Base-by-base conservation (phyloP, 2,113 vertebrate genomes). In the Tetrao urogallus region DNA sequence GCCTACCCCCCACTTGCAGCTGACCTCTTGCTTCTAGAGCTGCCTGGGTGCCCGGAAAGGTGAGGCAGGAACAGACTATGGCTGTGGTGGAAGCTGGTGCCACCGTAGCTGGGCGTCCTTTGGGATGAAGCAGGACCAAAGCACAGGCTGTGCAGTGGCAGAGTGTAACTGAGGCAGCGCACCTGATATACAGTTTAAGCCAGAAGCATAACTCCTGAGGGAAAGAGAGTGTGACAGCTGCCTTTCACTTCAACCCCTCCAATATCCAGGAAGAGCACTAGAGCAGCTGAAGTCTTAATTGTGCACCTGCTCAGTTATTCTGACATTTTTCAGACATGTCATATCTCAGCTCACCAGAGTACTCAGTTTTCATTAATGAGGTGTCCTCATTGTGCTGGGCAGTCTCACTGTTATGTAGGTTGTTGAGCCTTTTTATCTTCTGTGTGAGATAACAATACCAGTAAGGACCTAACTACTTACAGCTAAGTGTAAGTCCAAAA, bases 1-100 rank as follows among this genome's bases (percentile, higher is more conserved):
- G 25, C 48, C 40, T 56, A 18, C 54, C 54, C 15, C 50, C 15
- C 50, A 52, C 50, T 52, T 42, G 25, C n/a, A 38, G 52, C 15
- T 0, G 1, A 48, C 30, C 17, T 67, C n/a, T 52, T 43, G 20
- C 16, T 70, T 50, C 28, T 21, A 58, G 65, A 74, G 13, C 45
- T 65, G 21, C 40, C 58, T 57, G 27, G 6, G 4, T 57, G 2
- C 43, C 42, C 22, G 10, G 38, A 0, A 0, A 67, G 34, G 27
- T 56, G 30, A 82, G 38, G 58, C 27, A 48, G 38, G 63, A 56
- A 16, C 52, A 54, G 52, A 43, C 13, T 1, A 13, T 34, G 36
- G 24, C 3, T 36, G 38, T 27, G 14, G 32, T 2, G 1, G 28
- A 56, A 47, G 19, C 43, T 34, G 34, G 34, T 24, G 25, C 34